Evolutionary conservation across 1,140 invertebrate species (phyloP), one percentile per base, ranked within the genome.

Genomic region (Radopholus similis): DNA sequence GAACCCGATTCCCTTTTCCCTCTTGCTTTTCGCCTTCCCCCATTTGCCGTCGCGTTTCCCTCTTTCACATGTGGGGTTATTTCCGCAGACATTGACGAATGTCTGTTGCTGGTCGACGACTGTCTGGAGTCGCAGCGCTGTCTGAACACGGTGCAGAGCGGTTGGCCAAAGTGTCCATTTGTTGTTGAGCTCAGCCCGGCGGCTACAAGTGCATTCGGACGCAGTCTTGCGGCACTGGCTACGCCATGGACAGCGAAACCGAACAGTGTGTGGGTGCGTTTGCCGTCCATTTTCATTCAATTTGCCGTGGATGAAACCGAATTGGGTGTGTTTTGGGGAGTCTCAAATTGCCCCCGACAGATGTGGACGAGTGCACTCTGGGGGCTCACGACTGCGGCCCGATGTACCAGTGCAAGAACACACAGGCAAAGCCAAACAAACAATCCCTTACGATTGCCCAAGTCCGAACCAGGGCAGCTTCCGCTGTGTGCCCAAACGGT

Each of bases 151-250:
- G 59, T 62, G 30, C 4, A n/a, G 28, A 44, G 47, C 21, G 47
- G 0, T 44, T 60, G 6, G 13, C 30, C 23, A 51, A 34, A 1
- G 38, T 21, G 35, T 23, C 5, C 15, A 13, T 15, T 4, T n/a
- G n/a, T 62, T 62, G 23, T 47, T 9, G 34, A 32, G n/a, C 35
- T 47, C 30, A 62, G 59, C 81, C 80, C 18, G 81, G 80, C 42
- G 81, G 77, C 23, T 82, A 73, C 65, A 82, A 82, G 15, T 95
- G 93, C 80, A 88, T 91, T 15, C 82, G 91, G 42, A 89, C 89
- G 30, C 87, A 90, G 23, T 89, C 90, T 0, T 97, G 95, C 32
- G 95, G 95, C 0, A 97, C 93, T 0, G 95, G 95, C 0, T 97
- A 97, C 78, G 94, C 92, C 0, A 83, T 97, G 2, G 94, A 97